phyloP scores from a whole-genome alignment of 2,113 vertebrate genomes.

The Oryzias curvinotus region DNA sequence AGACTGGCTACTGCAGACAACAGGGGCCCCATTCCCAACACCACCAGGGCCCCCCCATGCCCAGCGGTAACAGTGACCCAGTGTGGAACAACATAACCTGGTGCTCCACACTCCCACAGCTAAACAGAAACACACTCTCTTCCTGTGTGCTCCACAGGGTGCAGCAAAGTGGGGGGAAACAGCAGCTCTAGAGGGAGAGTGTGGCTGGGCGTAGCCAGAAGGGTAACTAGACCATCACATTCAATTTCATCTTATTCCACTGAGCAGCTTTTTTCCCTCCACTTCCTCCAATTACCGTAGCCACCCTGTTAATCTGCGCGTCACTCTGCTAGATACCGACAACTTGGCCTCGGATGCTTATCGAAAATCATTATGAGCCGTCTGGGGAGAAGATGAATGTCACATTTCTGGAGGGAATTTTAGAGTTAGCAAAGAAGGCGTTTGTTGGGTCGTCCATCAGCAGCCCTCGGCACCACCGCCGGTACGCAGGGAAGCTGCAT shows the following conservation, averaged over 20 bases:
- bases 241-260: slow-evolving; percentile 66
- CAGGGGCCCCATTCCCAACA: slow-evolving; percentile 50
- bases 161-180: slow-evolving; percentile 19
- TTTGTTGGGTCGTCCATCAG: slow-evolving; percentile 21
- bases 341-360: slow-evolving; percentile 39
- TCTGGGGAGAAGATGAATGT: slow-evolving; percentile 50
- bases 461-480: not conserved
- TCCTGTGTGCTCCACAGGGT: slow-evolving; percentile 38
- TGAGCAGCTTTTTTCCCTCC: slow-evolving; percentile 55
- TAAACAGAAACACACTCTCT: slow-evolving; percentile 66
- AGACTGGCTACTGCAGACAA: slow-evolving; percentile 17
- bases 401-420: slow-evolving; percentile 31
- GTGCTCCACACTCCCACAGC: slow-evolving; percentile 26
- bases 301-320: slow-evolving; percentile 55
- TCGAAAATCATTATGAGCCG: slow-evolving; percentile 56
- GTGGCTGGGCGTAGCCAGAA: slow-evolving; percentile 62
- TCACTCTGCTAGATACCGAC: slow-evolving; percentile 44
- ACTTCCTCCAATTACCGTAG: slow-evolving; percentile 68
- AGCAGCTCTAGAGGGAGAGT: slow-evolving; percentile 48
- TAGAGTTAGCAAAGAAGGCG: not conserved
- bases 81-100: not conserved
- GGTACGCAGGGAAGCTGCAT: slow-evolving; percentile 12
- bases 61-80: no score
- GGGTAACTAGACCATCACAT: slow-evolving; percentile 77
- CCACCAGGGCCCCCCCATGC: slow-evolving; percentile 1